These are phyloP conservation scores for Passer montanus DNA, from an alignment of 2,113 vertebrate species.

Conservation along the genomic window DNA sequence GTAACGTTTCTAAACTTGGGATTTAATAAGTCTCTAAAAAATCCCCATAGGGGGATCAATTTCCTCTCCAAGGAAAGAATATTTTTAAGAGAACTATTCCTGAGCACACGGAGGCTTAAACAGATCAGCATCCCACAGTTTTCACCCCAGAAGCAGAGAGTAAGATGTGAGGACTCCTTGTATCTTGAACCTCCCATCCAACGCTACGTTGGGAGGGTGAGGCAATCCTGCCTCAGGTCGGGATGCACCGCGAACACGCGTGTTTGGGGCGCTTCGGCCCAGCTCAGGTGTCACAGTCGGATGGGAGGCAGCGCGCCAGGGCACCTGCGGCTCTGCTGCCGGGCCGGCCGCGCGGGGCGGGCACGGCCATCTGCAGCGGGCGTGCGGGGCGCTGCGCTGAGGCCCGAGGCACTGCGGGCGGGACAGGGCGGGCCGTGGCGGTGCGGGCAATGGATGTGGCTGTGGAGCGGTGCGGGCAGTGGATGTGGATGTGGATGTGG, in stretches of 20 bases:
- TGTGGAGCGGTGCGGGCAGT: too few species aligned
- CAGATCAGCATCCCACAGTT: background rate
- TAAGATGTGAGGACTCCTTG: background rate
- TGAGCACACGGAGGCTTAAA: background rate
- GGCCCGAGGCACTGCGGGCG: background rate
- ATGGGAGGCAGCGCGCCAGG: background rate
- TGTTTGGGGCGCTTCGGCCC: background rate
- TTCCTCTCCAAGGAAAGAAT: background rate
- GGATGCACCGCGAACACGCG: background rate
- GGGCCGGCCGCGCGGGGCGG: background rate
- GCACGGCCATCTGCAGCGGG: background rate
- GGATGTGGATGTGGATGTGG: too few species aligned
- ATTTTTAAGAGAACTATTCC: background rate
- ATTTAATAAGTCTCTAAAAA: background rate
- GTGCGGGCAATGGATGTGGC: too few species aligned
- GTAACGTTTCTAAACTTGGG: background rate
- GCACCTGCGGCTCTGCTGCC: background rate
- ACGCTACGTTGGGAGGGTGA: fast-evolving
- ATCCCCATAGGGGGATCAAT: background rate
- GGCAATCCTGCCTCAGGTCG: background rate
- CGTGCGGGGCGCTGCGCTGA: too few species aligned
- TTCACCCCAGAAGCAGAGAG: background rate
- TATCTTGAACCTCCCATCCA: background rate
- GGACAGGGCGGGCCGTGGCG: too few species aligned
- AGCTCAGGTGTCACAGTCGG: background rate